Conservation (phyloP, 2,888 invertebrate genomes). For the Drosophila histrio region DNA sequence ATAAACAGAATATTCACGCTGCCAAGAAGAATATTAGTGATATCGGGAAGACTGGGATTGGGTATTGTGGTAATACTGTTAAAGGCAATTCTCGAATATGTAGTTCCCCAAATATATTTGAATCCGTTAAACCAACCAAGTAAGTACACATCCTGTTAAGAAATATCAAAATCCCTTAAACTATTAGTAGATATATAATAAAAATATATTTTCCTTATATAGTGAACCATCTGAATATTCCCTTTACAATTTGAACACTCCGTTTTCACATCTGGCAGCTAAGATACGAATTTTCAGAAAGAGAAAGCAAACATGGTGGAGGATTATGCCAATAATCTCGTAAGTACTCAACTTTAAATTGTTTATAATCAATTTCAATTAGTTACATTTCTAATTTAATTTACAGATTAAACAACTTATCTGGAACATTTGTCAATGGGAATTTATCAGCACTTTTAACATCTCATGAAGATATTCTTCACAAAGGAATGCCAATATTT, state of each 20-base stretch:
- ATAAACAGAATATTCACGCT: not conserved
- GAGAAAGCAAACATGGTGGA: conserved; percentile 75
- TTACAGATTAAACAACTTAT: conserved; percentile 72
- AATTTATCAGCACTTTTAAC: conserved; percentile 80
- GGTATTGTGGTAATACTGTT: not conserved
- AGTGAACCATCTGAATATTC: conserved; percentile 50
- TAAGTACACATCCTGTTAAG: conserved; percentile 22
- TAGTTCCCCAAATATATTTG: not conserved
- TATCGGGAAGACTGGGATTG: not conserved
- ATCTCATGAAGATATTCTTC: conserved; percentile 73
- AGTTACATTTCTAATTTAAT: not conserved
- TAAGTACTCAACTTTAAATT: conserved; percentile 43
- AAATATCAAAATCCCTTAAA: not conserved
- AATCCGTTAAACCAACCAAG: not conserved
- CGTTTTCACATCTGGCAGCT: conserved; percentile 75
- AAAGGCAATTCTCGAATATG: not conserved
- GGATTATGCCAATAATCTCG: conserved; percentile 75
- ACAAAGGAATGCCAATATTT: conserved; percentile 52
- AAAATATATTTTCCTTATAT: not conserved
- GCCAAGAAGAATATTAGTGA: not conserved
- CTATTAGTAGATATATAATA: not conserved
- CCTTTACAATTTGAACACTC: conserved; percentile 76
- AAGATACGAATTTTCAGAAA: conserved; percentile 75
- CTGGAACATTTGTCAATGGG: conserved; percentile 70
- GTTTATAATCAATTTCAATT: not conserved